phyloP scores from a whole-genome alignment of 1,140 invertebrate species.

The Zaprionus kolodkinae region DNA sequence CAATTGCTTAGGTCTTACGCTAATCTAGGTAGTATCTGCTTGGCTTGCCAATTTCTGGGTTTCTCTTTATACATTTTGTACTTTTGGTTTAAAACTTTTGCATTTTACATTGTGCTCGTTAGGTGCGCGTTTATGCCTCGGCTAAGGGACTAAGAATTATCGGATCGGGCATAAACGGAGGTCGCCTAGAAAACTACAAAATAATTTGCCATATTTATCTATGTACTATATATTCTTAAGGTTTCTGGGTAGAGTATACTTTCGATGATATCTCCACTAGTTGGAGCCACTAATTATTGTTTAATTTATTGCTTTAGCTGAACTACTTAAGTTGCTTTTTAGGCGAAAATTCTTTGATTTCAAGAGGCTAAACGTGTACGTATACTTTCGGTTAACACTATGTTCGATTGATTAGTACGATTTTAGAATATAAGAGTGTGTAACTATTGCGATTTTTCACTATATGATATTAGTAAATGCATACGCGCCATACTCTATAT shows the following conservation, averaged over 20 bases:
- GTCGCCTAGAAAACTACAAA: slow-evolving; percentile 45
- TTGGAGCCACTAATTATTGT: slow-evolving; percentile 60
- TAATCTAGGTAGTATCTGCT: slow-evolving; percentile 33
- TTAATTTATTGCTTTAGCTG: slow-evolving; percentile 64
- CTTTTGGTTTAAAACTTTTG: slow-evolving; percentile 74
- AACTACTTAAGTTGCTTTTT: slow-evolving; percentile 15
- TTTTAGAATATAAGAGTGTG: slow-evolving; percentile 31
- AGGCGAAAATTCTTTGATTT: slow-evolving; percentile 64
- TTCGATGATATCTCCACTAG: slow-evolving; percentile 37
- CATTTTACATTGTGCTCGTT: slow-evolving; percentile 77
- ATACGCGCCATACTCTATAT: slow-evolving; percentile 6
- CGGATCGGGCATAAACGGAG: slow-evolving; percentile 58
- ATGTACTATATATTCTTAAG: not conserved
- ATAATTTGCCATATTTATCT: slow-evolving; percentile 35
- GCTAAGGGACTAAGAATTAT: slow-evolving; percentile 42
- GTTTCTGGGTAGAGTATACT: slow-evolving; percentile 39
- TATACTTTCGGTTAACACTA: slow-evolving; percentile 66
- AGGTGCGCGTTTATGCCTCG: slow-evolving; percentile 59
- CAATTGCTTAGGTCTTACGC: slow-evolving; percentile 51
- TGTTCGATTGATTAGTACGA: slow-evolving; percentile 5
- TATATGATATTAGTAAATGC: slow-evolving; percentile 16
- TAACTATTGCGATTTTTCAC: slow-evolving; percentile 1
- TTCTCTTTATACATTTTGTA: slow-evolving; percentile 65
- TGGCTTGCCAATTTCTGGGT: slow-evolving; percentile 56
- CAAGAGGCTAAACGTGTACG: slow-evolving; percentile 60